These are phyloP conservation scores for Oscheius onirici DNA, from an alignment of 2,888 invertebrate species.

Conservation along the genomic window DNA sequence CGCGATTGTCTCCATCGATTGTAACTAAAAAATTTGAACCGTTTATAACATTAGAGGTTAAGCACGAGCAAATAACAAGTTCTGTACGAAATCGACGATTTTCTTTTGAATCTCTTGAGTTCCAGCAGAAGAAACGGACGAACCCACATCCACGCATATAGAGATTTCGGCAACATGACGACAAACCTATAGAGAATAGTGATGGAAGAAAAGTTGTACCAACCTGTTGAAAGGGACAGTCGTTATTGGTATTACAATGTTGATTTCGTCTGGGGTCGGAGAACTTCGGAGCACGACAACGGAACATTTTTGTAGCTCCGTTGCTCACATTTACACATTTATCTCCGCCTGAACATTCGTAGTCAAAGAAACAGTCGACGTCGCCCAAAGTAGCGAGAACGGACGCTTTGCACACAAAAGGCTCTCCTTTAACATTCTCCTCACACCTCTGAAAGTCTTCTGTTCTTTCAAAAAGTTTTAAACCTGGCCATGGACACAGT, in stretches of 20 bases:
- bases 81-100: constrained; percentile 43
- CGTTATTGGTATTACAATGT: constrained; percentile 42
- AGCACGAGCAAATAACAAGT: constrained; percentile 41
- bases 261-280: constrained; percentile 47
- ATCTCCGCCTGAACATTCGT: constrained; percentile 55
- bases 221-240: constrained; percentile 55
- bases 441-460: constrained; percentile 18
- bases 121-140: constrained; percentile 24
- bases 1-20: constrained; percentile 54
- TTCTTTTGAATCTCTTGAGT: constrained; percentile 42
- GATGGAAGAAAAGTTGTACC: neutral
- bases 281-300: constrained; percentile 41
- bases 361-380: constrained; percentile 46
- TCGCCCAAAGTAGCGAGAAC: constrained; percentile 41
- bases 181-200: constrained; percentile 40
- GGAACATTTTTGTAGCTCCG: constrained; percentile 8
- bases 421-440: constrained; percentile 9
- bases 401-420: constrained; percentile 35
- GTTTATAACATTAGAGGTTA: constrained; percentile 6
- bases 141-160: constrained; percentile 43
- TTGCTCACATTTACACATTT: constrained; percentile 38
- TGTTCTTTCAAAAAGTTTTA: neutral
- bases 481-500: constrained; percentile 51
- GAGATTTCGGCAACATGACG: constrained; percentile 41
- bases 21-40: neutral